Evolutionary conservation across 2,888 invertebrate species (phyloP), one percentile per base, ranked within the genome.

Genomic region (Neoitamus cyanurus): DNA sequence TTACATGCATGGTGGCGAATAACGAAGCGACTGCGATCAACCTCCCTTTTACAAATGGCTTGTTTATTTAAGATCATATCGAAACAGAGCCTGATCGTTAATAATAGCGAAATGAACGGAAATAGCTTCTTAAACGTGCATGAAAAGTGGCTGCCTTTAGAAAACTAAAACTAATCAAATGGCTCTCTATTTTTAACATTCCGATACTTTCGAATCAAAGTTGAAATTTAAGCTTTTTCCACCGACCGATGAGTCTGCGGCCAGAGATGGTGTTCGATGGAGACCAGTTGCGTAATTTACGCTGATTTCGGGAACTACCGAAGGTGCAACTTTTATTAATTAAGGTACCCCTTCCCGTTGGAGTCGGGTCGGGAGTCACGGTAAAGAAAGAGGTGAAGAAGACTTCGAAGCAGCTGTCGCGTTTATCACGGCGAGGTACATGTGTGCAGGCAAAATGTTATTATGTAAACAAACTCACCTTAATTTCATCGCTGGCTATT

Each of bases 401-500:
- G n/a, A 3, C 7, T 34, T 1, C 25, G 58, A 9, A 58, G 58
- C 58, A 58, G 15, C 15, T 58, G 58, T 58, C 58, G 58, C 58
- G 7, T 58, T 58, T 25, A 58, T 58, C 25, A 9, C 58, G 25
- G 25, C 2, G 9, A 25, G 58, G 25, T 58, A 58, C 58, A 9
- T 58, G 58, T 58, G 7, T 58, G 58, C 82, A 25, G 20, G 20
- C 28, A 36, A 48, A 58, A 78, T 48, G 69, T 82, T 82, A 82
- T 82, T 82, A 68, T 83, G 42, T 82, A 75, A 68, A 68, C 34
- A 31, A 70, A 87, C 90, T 89, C 92, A 95, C 95, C 94, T 95
- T 95, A 90, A 95, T 95, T 92, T 95, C 95, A 92, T 95, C 95
- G 91, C 94, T 94, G 86, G 92, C 91, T 88, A 93, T 92, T 90